Evolutionary conservation across 2,888 invertebrate species (phyloP).

Genomic region (Diarsia brunnea): DNA sequence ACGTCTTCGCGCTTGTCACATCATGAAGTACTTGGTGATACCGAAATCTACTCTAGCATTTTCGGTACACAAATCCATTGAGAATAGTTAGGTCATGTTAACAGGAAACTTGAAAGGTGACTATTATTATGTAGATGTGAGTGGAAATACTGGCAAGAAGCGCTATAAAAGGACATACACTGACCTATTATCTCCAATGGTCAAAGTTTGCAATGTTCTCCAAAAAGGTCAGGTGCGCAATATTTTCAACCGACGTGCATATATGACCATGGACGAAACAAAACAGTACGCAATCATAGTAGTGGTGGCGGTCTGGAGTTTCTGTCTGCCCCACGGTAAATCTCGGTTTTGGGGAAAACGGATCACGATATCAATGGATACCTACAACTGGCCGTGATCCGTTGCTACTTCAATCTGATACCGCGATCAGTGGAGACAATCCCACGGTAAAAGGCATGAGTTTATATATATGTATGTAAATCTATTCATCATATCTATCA

Average conservation of each 20-base stretch:
- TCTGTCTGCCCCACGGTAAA: no score
- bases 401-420: no score
- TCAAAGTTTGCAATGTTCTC: neutral
- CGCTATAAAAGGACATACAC: neutral
- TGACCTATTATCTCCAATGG: neutral
- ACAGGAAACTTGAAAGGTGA: neutral
- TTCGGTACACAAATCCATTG: neutral
- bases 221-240: neutral
- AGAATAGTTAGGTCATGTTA: neutral
- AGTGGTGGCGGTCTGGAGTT: neutral
- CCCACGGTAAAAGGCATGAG: neutral
- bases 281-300: neutral
- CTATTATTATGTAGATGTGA: neutral
- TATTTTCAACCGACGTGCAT: neutral
- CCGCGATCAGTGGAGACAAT: no score
- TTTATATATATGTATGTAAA: neutral
- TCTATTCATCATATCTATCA: conserved; percentile 33
- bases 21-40: neutral
- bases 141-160: neutral
- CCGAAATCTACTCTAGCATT: neutral
- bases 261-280: neutral
- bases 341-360: no score
- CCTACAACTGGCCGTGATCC: no score
- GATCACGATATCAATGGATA: no score
- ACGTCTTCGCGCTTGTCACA: neutral